These are phyloP conservation scores for Meleagris gallopavo DNA, from an alignment of 2,113 vertebrate genomes.

Conservation along the genomic window DNA sequence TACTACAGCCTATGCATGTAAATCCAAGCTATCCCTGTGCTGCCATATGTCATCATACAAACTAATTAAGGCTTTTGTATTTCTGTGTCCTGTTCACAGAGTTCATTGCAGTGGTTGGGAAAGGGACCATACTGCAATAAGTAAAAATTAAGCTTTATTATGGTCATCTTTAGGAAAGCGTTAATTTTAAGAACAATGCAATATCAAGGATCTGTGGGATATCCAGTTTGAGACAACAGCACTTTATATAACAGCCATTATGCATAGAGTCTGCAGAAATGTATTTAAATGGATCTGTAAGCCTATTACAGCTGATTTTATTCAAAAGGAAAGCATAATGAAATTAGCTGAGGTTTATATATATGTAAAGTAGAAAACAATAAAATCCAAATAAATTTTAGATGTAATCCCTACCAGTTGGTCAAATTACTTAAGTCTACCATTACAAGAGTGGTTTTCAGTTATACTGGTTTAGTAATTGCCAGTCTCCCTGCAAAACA, in stretches of 20 bases:
- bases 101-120: background rate
- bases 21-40: background rate
- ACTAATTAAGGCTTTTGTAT: background rate
- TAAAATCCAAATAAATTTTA: constrained; percentile 24
- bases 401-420: background rate
- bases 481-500: constrained; percentile 29
- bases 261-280: background rate
- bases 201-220: background rate
- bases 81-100: background rate
- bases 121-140: background rate
- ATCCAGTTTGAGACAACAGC: background rate
- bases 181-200: background rate
- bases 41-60: background rate
- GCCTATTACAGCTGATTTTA: background rate
- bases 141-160: background rate
- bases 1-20: background rate
- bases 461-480: constrained; percentile 18
- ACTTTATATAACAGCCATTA: background rate
- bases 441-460: constrained; percentile 27
- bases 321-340: constrained; percentile 25
- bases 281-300: background rate
- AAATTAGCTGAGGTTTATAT: constrained; percentile 35
- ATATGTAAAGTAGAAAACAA: background rate
- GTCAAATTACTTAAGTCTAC: background rate
- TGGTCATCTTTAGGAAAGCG: background rate